Base-by-base conservation (phyloP, 2,113 vertebrate genomes). In the Centropristis striata region DNA sequence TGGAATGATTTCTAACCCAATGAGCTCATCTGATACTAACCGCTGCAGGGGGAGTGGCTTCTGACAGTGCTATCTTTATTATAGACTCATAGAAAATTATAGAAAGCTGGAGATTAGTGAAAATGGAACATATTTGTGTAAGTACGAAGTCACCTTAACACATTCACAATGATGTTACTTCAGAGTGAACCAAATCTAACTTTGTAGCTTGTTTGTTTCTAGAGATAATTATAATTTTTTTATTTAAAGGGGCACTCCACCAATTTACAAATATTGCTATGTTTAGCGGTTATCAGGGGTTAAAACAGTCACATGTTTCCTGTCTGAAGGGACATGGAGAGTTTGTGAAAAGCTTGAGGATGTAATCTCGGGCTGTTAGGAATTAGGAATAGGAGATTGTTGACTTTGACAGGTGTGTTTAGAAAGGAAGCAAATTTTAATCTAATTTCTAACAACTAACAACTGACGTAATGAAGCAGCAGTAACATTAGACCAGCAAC, bases 1-100 rank as follows among this genome's bases (percentile, higher is more conserved):
- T 63, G 36, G 61, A 61, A 9, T 78, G 71, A 85, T 83, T 83
- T 87, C 92, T 80, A 88, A 90, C 68, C 58, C 61, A 58, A 64
- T 89, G 72, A 71, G 81, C 53, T 63, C 27, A 60, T 72, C 58
- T 80, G 58, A 76, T 46, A 28, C 59, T 80, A 57, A 8, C 20
- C 66, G 71, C 72, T 72, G 78, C 59, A 54, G 23, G 37, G n/a
- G 71, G 76, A 14, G 28, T 15, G 42, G 64, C 36, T 50, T 51
- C 23, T 57, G n/a, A 55, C 21, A 9, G 20, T 49, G 59, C 47
- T 68, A 46, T 65, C 27, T 63, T 66, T 71, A 54, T 37, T 27
- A 50, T 21, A 68, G 41, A 55, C 2, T 2, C 25, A 55, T n/a
- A 32, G 32, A 32, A 32, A 32, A 32, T 6, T 32, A 47, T 4